Evolutionary conservation across 2,888 invertebrate genomes (phyloP), one percentile per base, ranked within the genome.

Genomic region (Himalopsyche tibetana): DNA sequence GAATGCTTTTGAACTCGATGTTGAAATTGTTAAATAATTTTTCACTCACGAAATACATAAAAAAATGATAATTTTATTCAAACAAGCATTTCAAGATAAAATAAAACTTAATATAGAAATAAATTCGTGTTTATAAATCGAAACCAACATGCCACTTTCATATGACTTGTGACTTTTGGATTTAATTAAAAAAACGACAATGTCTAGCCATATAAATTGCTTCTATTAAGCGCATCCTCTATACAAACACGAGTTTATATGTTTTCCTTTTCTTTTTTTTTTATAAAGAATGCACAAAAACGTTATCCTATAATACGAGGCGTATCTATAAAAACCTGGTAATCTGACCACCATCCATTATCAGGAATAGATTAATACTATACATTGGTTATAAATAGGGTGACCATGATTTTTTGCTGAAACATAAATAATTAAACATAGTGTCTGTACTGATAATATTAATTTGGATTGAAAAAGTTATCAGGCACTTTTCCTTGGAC

Each of bases 361-460:
- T 83, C 83, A 17, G 38, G 45, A 42, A 83, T 56, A 83, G 83
- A 83, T 83, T 83, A 83, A 83, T 83, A 63, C 83, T 8, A 38
- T 83, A 38, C 83, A 56, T 56, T 36, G 82, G 56, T 55, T 28
- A 17, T 36, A 17, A n/a, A 40, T 40, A 40, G 82, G 55, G 63
- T 63, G 11, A 63, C 63, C 63, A 81, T 51, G 4, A 4, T 3
- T 5, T 15, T 51, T 51, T 51, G 51, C 12, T 15, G 51, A 2
- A 51, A 51, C 51, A 51, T 51, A 4, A 51, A 15, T 12, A 51
- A 51, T 51, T 51, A 2, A 51, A 15, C 2, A 3, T 51, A 6
- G 12, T 15, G 51, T 2, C 15, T 4, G 51, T 5, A 51, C 15
- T 51, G 15, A 6, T 8, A 45, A 45, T 45, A 45, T 9, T 9